Evolutionary conservation across 2,888 invertebrate species (phyloP).

Genomic region (Lamproptera curius): DNA sequence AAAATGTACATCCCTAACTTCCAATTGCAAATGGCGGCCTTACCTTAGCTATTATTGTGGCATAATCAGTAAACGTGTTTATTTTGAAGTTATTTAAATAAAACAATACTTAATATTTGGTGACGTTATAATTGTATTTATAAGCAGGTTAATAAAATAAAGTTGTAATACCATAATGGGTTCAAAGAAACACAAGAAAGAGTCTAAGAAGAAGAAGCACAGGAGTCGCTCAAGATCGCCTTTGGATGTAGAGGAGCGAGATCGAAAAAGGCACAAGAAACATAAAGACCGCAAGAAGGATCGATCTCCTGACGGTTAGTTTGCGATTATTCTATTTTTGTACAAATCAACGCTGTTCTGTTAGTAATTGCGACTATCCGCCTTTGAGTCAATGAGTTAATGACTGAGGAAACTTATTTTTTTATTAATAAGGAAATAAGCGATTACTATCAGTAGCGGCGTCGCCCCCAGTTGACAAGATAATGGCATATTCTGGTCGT

Average conservation of each 20-base stretch:
- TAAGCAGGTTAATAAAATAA: background rate
- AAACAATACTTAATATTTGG: background rate
- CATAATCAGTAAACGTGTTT: background rate
- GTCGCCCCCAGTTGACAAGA: slow-evolving; percentile 50
- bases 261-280: slow-evolving; percentile 70
- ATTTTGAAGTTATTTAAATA: background rate
- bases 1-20: no score
- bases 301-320: slow-evolving; percentile 79
- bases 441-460: slow-evolving; percentile 48
- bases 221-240: slow-evolving; percentile 77
- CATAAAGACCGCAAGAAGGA: slow-evolving; percentile 76
- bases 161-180: slow-evolving; percentile 71
- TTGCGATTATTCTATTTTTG: slow-evolving; percentile 28
- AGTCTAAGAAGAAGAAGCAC: slow-evolving; percentile 83
- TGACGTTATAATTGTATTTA: background rate
- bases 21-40: slow-evolving; percentile 7
- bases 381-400: no score
- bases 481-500: slow-evolving; percentile 76
- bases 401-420: no score
- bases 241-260: slow-evolving; percentile 75
- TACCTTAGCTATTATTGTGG: no score
- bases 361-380: slow-evolving; percentile 42
- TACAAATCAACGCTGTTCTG: slow-evolving; percentile 38
- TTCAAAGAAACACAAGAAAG: slow-evolving; percentile 85
- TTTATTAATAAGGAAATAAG: slow-evolving; percentile 3